Conservation (phyloP, 2,797 vertebrate species). For the Anabacerthia variegaticeps region DNA sequence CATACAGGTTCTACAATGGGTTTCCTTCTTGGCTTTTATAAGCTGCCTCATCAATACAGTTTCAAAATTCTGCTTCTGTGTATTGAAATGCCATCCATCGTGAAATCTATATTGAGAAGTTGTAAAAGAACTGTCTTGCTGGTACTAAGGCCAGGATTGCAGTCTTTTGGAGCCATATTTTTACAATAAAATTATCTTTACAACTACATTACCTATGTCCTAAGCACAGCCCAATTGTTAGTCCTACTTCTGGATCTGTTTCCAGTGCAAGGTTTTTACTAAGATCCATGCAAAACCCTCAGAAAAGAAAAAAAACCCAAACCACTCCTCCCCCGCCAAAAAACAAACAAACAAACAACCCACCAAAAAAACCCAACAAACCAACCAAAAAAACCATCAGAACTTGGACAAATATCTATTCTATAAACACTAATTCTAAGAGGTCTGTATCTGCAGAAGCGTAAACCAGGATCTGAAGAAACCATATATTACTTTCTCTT, state of each 20-base stretch:
- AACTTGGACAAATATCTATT: not conserved
- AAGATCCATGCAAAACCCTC: not conserved
- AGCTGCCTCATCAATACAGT: not conserved
- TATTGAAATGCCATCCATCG: not conserved
- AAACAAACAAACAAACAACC: not conserved
- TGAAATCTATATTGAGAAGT: not conserved
- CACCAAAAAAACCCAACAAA: too few relatives aligned
- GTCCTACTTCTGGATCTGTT: not conserved
- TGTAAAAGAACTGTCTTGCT: not conserved
- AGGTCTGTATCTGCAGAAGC: not conserved
- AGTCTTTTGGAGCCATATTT: not conserved
- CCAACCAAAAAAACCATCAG: not conserved
- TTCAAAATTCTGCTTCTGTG: not conserved
- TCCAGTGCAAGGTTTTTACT: not conserved
- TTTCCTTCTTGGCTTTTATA: not conserved
- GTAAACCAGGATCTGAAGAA: not conserved
- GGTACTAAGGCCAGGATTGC: not conserved
- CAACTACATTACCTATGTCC: not conserved
- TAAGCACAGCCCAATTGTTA: rapidly evolving
- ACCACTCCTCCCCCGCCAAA: not conserved
- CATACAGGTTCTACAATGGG: not conserved
- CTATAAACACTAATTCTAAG: not conserved
- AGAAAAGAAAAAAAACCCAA: not conserved
- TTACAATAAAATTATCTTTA: not conserved
- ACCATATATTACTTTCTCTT: not conserved